Percentiles rank a stretch among this genome's conserved stretches.
phyloP scores from a whole-genome alignment of 2,113 vertebrate species.

The Cyrtonyx montezumae region DNA sequence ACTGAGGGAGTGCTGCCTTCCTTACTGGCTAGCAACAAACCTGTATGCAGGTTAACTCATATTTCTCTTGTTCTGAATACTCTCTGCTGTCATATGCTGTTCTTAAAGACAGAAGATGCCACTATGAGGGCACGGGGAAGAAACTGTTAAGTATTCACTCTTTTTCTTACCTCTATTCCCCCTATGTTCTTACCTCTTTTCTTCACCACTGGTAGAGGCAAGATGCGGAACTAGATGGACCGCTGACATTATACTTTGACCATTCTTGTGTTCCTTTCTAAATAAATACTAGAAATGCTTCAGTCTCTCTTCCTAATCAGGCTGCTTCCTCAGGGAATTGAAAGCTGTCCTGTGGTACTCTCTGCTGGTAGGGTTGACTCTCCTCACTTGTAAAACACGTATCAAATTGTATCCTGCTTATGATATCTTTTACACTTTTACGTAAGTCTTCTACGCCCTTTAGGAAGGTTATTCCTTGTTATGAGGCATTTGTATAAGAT shows the following conservation, averaged over 20 bases:
- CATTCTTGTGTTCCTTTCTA: not conserved
- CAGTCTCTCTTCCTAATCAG: not conserved
- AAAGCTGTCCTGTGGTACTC: not conserved
- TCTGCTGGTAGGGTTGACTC: not conserved
- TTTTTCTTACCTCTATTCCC: not conserved
- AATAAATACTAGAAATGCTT: slow-evolving; percentile 20
- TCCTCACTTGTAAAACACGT: not conserved
- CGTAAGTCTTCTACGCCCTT: not conserved
- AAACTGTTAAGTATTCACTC: not conserved
- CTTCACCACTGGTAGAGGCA: not conserved
- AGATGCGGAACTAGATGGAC: slow-evolving; percentile 1
- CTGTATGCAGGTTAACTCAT: too few species aligned
- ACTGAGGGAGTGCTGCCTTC: not conserved
- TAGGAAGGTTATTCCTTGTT: not conserved
- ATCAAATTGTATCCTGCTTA: not conserved
- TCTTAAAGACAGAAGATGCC: not conserved
- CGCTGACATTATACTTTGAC: not conserved
- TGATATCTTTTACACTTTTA: not conserved
- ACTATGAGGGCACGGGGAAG: not conserved
- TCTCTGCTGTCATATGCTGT: not conserved
- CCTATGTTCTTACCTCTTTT: not conserved
- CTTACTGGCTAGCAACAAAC: not conserved
- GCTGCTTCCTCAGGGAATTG: slow-evolving; percentile 26
- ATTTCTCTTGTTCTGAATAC: not conserved
- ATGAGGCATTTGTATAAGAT: not conserved